A percentile compares a stretch with the other conserved stretches of the same genome.
Evolutionary conservation across 2,797 vertebrate species (phyloP).

Genomic region (Spinus olivaceus): DNA sequence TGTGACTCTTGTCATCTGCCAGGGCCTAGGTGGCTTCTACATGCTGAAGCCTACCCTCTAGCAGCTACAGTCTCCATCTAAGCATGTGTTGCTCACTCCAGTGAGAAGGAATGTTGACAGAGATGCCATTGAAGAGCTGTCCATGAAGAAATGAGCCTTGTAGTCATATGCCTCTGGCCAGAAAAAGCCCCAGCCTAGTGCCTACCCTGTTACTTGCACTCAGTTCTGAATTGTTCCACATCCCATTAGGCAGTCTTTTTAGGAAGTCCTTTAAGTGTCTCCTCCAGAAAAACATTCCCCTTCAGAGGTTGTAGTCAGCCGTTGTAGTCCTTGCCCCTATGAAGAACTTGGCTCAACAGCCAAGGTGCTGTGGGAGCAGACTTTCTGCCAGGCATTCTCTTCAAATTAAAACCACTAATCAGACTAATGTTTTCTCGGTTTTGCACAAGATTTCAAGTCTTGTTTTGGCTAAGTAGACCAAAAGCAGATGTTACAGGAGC

Average conservation of each 20-base stretch:
- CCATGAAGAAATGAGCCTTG: not conserved
- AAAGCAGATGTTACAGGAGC: not conserved
- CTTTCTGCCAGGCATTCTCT: not conserved
- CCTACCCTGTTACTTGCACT: not conserved
- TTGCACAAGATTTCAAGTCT: not conserved
- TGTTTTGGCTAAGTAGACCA: not conserved
- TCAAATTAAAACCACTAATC: constrained; percentile 16
- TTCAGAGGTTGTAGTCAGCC: not conserved
- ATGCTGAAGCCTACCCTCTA: not conserved
- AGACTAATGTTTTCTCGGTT: not conserved
- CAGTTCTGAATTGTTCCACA: not conserved
- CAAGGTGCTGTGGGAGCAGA: not conserved
- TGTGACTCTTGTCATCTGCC: not conserved
- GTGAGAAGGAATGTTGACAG: not conserved
- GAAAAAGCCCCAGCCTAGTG: not conserved
- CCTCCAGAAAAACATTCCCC: not conserved
- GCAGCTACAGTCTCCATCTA: not conserved
- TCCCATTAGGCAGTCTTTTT: not conserved
- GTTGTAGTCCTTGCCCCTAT: not conserved
- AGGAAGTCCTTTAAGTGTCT: not conserved
- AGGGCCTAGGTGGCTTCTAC: not conserved
- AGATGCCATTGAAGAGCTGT: not conserved
- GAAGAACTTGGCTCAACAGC: not conserved
- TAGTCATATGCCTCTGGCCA: not conserved
- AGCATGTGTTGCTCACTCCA: not conserved